These are phyloP conservation scores for Drosophila tanythrix DNA, from an alignment of 2,888 invertebrate species.

Conservation along the genomic window DNA sequence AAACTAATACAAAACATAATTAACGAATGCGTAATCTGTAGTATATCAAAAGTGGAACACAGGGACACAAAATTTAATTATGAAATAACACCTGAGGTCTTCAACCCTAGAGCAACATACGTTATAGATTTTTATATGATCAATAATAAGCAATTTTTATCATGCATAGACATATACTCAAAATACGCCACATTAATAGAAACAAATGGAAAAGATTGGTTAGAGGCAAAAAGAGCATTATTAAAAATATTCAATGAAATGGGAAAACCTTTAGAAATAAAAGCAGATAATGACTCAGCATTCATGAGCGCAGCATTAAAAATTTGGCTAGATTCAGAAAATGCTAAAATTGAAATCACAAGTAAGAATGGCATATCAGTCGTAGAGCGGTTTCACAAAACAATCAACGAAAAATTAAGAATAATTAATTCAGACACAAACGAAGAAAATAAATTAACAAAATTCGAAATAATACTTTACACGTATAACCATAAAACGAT, in stretches of 20 bases:
- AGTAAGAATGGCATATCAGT: neutral
- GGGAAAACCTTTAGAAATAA: neutral
- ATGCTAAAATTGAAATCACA: neutral
- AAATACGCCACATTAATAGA: neutral
- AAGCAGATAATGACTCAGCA: too few relatives aligned
- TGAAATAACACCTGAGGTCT: neutral
- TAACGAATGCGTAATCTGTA: neutral
- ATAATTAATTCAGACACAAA: neutral
- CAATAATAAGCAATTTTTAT: neutral
- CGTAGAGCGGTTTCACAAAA: neutral
- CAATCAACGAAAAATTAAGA: neutral
- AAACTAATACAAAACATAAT: constrained; percentile 1
- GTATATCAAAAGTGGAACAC: neutral
- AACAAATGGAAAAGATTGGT: neutral
- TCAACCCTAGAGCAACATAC: neutral
- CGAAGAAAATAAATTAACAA: too few relatives aligned
- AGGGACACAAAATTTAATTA: neutral
- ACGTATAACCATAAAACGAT: too few relatives aligned
- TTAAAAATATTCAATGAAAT: neutral
- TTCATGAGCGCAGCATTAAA: too few relatives aligned
- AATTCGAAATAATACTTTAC: too few relatives aligned
- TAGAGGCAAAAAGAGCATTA: neutral
- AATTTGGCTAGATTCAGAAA: too few relatives aligned
- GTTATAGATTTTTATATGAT: neutral
- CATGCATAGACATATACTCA: neutral